These are phyloP conservation scores for Nasonia vitripennis DNA, from an alignment of 1,140 invertebrate species.

Conservation along the genomic window DNA sequence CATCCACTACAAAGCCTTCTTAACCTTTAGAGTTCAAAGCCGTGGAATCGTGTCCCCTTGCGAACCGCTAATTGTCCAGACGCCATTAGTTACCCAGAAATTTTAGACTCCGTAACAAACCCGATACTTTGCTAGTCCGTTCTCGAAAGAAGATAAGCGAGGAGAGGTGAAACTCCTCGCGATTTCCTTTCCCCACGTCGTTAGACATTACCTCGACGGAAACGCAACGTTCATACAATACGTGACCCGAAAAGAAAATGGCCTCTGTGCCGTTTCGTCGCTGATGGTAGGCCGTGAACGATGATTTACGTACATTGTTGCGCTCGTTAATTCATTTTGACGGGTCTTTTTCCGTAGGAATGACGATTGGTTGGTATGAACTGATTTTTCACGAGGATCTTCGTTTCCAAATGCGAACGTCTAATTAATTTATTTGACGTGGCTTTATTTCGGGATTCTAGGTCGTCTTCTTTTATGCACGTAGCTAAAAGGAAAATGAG, in stretches of 20 bases:
- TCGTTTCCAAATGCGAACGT: neutral
- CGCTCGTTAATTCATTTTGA: neutral
- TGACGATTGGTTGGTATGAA: neutral
- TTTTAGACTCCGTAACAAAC: too few species aligned
- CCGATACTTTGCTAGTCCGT: too few species aligned
- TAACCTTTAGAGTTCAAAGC: too few species aligned
- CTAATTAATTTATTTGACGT: neutral
- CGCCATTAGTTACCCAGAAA: too few species aligned
- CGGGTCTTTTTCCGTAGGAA: neutral
- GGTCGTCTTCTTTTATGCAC: neutral
- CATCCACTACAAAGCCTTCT: too few species aligned
- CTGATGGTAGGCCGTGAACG: too few species aligned
- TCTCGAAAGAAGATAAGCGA: neutral
- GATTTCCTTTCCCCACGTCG: conserved; percentile 37
- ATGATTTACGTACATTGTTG: too few species aligned
- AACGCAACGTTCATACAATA: conserved; percentile 30
- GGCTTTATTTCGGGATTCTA: conserved; percentile 7
- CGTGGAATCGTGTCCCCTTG: too few species aligned
- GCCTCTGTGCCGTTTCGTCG: neutral
- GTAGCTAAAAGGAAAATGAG: neutral
- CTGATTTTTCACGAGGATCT: neutral
- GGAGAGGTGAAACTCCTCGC: conserved; percentile 20
- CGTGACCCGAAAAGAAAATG: conserved; percentile 38
- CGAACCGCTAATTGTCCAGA: too few species aligned
- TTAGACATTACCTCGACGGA: conserved; percentile 42